These are phyloP conservation scores for Diabrotica undecimpunctata DNA, from an alignment of 1,140 invertebrate species.

Conservation along the genomic window DNA sequence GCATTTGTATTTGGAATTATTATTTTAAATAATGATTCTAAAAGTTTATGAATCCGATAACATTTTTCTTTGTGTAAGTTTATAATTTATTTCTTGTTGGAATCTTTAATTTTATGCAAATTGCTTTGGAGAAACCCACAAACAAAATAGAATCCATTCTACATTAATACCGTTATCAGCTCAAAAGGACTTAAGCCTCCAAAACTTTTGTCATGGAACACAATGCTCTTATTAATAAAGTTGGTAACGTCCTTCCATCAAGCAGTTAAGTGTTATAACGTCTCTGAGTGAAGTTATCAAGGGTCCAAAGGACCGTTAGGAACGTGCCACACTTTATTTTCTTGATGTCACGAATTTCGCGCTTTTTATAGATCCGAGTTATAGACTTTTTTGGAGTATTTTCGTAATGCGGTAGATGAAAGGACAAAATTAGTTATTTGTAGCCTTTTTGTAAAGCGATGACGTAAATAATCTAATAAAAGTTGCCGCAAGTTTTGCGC, in stretches of 20 bases:
- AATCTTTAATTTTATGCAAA: constrained; percentile 1
- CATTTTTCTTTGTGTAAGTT: constrained; percentile 2
- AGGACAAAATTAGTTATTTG: too few species aligned
- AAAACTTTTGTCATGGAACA: constrained; percentile 2
- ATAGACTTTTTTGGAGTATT: too few species aligned
- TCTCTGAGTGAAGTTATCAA: constrained; percentile 1
- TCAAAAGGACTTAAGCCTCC: background rate
- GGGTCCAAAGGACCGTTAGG: background rate
- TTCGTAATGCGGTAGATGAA: too few species aligned
- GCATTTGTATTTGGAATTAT: too few species aligned
- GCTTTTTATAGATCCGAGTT: too few species aligned
- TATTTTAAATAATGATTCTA: too few species aligned
- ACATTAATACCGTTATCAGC: background rate
- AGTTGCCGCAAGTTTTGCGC: too few species aligned
- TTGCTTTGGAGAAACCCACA: background rate
- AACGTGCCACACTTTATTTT: background rate
- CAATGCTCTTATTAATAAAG: constrained; percentile 2
- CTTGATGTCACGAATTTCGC: background rate
- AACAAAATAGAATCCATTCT: background rate
- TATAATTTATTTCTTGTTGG: background rate
- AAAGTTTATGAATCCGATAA: too few species aligned
- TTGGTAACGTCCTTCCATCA: background rate
- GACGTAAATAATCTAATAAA: too few species aligned
- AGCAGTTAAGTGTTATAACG: background rate
- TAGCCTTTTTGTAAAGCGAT: too few species aligned